Evolutionary conservation across 2,113 vertebrate genomes (phyloP), one percentile per base, ranked within the genome.

Genomic region (Cathartes aura): DNA sequence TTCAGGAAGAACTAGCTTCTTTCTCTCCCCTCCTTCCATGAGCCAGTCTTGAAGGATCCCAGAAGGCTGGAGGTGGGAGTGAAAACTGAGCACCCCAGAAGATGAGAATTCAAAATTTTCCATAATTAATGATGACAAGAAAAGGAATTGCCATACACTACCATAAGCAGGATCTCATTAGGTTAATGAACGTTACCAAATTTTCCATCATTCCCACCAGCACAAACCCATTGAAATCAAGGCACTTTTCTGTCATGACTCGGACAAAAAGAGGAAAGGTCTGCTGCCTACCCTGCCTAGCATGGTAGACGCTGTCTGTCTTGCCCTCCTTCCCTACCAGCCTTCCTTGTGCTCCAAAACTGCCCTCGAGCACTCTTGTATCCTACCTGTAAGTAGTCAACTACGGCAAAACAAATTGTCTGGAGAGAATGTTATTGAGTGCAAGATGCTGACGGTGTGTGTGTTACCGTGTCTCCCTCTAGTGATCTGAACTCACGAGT

Each of bases 381-480:
- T 43, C 42, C 43, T 75, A 29, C 21, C 66, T 55, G 2, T 40
- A 72, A 79, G 59, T 7, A 38, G 45, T 38, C 71, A 76, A 50
- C 40, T 45, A 17, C 30, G 56, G 20, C 21, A 85, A 55, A 89
- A 47, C 3, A 53, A 58, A 36, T 45, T n/a, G 38, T 43, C 62
- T 87, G 59, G 32, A 70, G 63, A 66, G 83, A 70, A 67, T 24
- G 38, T 43, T 81, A 22, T 0, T 4, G 72, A 87, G 43, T 81
- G 43, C 43, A 75, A 80, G 64, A 48, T 34, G 8, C 19, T 40
- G 67, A 34, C 6, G 11, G 56, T 38, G 68, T 48, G 13, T 82
- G 40, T 84, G 82, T 90, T 94, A 80, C 15, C 4, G 45, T 94
- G 87, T 95, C 94, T 97, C 97, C 95, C 94, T 93, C 96, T 96